These are phyloP conservation scores for Platycheirus albimanus DNA, from an alignment of 2,888 invertebrate genomes.

Conservation along the genomic window DNA sequence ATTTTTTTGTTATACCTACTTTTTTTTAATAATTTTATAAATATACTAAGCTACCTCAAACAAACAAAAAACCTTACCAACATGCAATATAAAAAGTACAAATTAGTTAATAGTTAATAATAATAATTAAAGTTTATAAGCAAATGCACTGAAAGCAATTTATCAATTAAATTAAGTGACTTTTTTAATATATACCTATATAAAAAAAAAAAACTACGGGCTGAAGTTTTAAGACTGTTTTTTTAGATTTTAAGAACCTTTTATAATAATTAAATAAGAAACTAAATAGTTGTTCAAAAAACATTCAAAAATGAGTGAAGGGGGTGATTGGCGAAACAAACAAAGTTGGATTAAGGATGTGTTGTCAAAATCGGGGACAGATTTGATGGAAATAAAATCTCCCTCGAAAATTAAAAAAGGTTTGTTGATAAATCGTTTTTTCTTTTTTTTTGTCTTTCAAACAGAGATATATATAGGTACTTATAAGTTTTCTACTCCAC, in stretches of 20 bases:
- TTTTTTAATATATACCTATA: too few species aligned
- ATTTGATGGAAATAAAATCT: conserved; percentile 80
- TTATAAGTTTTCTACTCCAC: background rate
- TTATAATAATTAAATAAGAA: background rate
- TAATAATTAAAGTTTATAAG: background rate
- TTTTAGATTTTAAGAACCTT: conserved; percentile 46
- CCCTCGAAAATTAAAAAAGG: conserved; percentile 78
- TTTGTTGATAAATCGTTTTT: conserved; percentile 54
- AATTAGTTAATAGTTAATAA: conserved; percentile 46
- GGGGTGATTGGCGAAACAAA: conserved; percentile 80
- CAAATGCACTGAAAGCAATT: conserved; percentile 39
- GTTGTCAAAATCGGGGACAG: conserved; percentile 82
- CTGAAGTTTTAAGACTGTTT: conserved; percentile 68
- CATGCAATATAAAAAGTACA: conserved; percentile 66
- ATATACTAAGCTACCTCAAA: conserved; percentile 50
- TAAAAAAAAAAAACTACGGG: conserved; percentile 39
- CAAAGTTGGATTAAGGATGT: conserved; percentile 84
- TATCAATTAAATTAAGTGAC: conserved; percentile 43
- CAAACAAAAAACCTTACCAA: too few species aligned
- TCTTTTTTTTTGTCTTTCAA: too few species aligned
- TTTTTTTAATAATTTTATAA: conserved; percentile 5
- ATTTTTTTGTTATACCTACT: conserved; percentile 20
- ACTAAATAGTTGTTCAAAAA: background rate
- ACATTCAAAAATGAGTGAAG: conserved; percentile 77
- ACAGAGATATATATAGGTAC: background rate